These are phyloP conservation scores for Thymelicus lineola DNA, from an alignment of 2,888 invertebrate genomes.

Conservation along the genomic window DNA sequence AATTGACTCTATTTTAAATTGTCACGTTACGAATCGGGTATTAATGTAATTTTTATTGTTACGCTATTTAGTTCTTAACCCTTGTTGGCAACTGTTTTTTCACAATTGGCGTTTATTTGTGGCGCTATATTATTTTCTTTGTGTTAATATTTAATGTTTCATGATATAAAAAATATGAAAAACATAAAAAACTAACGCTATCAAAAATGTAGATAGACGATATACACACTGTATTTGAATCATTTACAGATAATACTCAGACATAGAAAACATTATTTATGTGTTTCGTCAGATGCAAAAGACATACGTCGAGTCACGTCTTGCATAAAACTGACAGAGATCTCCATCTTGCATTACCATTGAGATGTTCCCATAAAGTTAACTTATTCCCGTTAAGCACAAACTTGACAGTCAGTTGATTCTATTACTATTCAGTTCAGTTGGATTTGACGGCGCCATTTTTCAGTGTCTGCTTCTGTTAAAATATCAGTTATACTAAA, in stretches of 20 bases:
- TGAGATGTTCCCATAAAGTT: conserved; percentile 51
- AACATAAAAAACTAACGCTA: neutral
- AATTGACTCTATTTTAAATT: conserved; percentile 18
- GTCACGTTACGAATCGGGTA: conserved; percentile 28
- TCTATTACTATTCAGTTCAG: conserved; percentile 48
- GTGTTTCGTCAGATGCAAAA: conserved; percentile 51
- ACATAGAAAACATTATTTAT: conserved; percentile 49
- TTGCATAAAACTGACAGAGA: conserved; percentile 54
- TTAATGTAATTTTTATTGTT: too few relatives aligned
- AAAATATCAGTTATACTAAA: conserved; percentile 4
- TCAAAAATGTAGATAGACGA: neutral
- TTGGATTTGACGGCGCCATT: conserved; percentile 54
- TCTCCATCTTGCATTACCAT: conserved; percentile 52
- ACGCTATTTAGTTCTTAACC: too few relatives aligned
- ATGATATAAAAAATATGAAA: neutral
- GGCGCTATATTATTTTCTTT: too few relatives aligned
- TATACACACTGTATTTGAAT: neutral
- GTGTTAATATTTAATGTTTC: too few relatives aligned
- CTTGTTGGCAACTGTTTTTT: too few relatives aligned
- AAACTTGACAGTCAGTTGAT: conserved; percentile 51
- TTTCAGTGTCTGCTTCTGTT: conserved; percentile 48
- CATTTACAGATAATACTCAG: conserved; percentile 36
- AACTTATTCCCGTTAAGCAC: conserved; percentile 44
- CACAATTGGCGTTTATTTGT: too few relatives aligned
- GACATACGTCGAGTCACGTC: conserved; percentile 51